Evolutionary conservation across 2,888 invertebrate genomes (phyloP).

Genomic region (Caenorhabditis panamensis): DNA sequence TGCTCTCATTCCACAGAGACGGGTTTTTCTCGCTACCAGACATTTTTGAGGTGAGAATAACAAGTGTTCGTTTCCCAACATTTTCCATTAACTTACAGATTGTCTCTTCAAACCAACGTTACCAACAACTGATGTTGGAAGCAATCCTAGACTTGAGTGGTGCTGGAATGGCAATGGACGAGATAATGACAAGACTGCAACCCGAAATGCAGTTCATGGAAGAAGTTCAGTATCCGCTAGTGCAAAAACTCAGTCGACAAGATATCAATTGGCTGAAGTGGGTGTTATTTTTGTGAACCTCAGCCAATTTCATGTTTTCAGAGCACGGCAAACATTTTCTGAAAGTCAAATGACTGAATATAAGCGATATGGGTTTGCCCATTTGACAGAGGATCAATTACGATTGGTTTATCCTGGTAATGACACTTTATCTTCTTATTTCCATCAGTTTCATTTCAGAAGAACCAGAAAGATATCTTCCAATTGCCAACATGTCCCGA

Average conservation of each 20-base stretch:
- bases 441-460: constrained; percentile 12
- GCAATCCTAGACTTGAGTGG: constrained; percentile 68
- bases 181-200: constrained; percentile 54
- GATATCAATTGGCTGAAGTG: constrained; percentile 70
- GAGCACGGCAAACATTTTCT: constrained; percentile 60
- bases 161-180: constrained; percentile 60
- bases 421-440: neutral
- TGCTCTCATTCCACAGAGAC: constrained; percentile 76
- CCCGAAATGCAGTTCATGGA: constrained; percentile 65
- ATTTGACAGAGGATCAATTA: constrained; percentile 69
- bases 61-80: neutral
- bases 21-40: constrained; percentile 75
- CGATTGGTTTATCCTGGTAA: constrained; percentile 64
- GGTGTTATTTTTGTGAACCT: neutral
- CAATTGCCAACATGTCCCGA: constrained; percentile 47
- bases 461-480: constrained; percentile 28
- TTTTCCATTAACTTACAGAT: constrained; percentile 44
- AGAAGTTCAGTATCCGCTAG: constrained; percentile 71
- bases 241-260: constrained; percentile 67
- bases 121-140: constrained; percentile 69
- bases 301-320: constrained; percentile 11
- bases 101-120: constrained; percentile 61
- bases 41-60: constrained; percentile 67
- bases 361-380: constrained; percentile 68
- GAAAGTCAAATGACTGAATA: constrained; percentile 63